Evolutionary conservation across 2,113 vertebrate genomes (phyloP).

Genomic region (Rhinoptilus africanus): DNA sequence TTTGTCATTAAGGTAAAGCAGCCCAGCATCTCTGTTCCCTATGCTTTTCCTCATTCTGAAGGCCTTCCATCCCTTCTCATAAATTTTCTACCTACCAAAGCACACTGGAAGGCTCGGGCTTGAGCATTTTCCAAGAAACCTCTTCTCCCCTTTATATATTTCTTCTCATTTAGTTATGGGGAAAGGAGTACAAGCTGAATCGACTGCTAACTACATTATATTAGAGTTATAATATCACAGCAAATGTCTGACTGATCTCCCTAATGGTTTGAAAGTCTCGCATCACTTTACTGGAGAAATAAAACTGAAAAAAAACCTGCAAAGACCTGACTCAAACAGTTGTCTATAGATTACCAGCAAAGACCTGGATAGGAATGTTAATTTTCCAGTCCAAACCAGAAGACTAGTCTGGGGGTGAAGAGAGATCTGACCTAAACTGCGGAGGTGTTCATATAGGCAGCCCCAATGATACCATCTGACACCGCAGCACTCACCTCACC

Average conservation of each 20-base stretch:
- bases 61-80: background rate
- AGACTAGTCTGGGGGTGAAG: background rate
- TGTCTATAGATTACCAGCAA: background rate
- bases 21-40: background rate
- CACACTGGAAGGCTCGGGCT: background rate
- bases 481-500: background rate
- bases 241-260: background rate
- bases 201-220: background rate
- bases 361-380: background rate
- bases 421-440: background rate
- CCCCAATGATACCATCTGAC: rapidly evolving
- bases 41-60: background rate
- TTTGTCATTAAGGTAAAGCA: slow-evolving; percentile 13
- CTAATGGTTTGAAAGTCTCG: background rate
- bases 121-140: background rate
- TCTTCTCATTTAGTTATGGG: background rate
- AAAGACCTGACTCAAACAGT: background rate
- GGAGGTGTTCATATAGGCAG: background rate
- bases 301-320: background rate
- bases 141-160: background rate
- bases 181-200: background rate
- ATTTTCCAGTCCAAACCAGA: background rate
- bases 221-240: background rate
- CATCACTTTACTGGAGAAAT: background rate
- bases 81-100: background rate